Evolutionary conservation across 2,888 invertebrate species (phyloP).

Genomic region (Lycophotia porphyrea): DNA sequence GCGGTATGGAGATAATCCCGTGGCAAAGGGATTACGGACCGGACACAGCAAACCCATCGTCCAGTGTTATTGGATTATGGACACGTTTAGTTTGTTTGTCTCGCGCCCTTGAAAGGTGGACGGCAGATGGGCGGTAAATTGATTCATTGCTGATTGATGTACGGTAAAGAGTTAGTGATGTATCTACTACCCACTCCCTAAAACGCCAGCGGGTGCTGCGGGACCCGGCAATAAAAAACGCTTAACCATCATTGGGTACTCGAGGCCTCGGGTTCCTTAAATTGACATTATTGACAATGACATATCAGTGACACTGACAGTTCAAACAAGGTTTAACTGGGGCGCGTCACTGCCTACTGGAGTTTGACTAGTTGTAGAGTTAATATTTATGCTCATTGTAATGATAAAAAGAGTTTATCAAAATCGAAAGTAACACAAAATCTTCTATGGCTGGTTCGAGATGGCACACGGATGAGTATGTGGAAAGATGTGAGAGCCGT

Average conservation of each 20-base stretch:
- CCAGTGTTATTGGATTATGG: constrained; percentile 79
- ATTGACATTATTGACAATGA: no score
- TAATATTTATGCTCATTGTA: background rate
- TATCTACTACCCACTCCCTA: no score
- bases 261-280: no score
- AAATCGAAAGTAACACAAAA: background rate
- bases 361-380: background rate
- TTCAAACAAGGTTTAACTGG: no score
- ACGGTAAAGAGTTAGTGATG: constrained; percentile 1
- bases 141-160: constrained; percentile 61
- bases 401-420: no score
- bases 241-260: no score
- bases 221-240: no score
- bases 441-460: background rate
- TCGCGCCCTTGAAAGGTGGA: constrained; percentile 66
- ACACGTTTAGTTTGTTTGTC: constrained; percentile 71
- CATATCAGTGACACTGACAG: no score
- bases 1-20: constrained; percentile 78
- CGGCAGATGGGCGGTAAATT: constrained; percentile 67
- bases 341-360: no score
- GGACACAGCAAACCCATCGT: constrained; percentile 84
- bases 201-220: no score
- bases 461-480: background rate
- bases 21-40: constrained; percentile 80
- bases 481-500: no score